These are phyloP conservation scores for Artemia sp. DNA, from an alignment of 2,888 invertebrate genomes.

Conservation along the genomic window DNA sequence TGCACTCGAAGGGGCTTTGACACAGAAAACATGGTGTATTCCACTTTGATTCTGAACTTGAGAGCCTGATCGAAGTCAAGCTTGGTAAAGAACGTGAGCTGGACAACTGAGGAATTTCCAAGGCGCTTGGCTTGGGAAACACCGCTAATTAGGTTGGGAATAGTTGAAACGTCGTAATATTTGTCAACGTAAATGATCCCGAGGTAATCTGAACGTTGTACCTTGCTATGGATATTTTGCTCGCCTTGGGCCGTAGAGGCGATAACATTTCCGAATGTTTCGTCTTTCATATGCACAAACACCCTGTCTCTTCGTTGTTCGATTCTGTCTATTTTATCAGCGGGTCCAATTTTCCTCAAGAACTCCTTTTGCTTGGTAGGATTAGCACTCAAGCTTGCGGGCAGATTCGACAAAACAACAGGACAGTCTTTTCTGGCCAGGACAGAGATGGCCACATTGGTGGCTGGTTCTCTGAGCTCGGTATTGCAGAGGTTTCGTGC, in stretches of 20 bases:
- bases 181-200: constrained; percentile 5
- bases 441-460: no score
- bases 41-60: constrained; percentile 10
- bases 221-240: constrained; percentile 13
- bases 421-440: no score
- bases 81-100: constrained; percentile 4
- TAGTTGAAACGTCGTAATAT: constrained; percentile 8
- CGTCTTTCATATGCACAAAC: no score
- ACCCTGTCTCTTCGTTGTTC: no score
- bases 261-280: no score
- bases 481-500: neutral
- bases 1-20: neutral
- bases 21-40: constrained; percentile 10
- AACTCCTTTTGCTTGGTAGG: no score
- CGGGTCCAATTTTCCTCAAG: no score
- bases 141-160: constrained; percentile 7
- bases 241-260: neutral
- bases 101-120: constrained; percentile 13
- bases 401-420: no score
- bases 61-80: neutral
- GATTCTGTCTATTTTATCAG: no score
- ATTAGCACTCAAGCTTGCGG: no score
- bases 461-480: no score
- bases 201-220: neutral
- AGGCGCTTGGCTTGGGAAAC: neutral